Evolutionary conservation across 2,888 invertebrate species (phyloP).

Genomic region (Yponomeuta malinellus): DNA sequence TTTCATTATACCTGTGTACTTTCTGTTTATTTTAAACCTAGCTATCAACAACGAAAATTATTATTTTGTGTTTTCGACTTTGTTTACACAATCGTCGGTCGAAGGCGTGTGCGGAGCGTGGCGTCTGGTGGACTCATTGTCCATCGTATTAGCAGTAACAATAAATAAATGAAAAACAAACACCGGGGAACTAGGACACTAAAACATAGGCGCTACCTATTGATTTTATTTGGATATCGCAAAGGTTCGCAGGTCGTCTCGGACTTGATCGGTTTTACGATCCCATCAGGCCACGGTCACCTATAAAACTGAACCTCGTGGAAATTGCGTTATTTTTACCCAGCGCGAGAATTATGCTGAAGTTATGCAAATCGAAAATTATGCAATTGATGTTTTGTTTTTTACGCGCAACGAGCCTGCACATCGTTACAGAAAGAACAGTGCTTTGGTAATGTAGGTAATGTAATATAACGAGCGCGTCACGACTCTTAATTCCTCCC

Average conservation of each 20-base stretch:
- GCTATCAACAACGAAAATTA: background rate
- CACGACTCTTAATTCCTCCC: constrained; percentile 1
- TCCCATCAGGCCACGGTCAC: background rate
- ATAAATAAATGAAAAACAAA: background rate
- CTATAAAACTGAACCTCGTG: background rate
- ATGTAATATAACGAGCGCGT: constrained; percentile 1
- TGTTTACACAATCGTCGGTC: background rate
- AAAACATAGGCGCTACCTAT: background rate
- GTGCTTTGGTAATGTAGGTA: background rate
- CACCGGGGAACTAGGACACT: background rate
- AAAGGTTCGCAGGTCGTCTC: background rate
- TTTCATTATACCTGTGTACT: background rate
- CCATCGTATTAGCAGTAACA: background rate
- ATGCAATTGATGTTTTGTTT: constrained; percentile 4
- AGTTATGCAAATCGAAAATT: constrained; percentile 7
- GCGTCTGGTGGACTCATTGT: background rate
- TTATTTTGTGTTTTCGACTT: background rate
- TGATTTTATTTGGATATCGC: background rate
- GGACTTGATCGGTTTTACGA: background rate
- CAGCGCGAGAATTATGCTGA: background rate
- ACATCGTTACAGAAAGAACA: constrained; percentile 1
- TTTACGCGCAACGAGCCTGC: constrained; percentile 9
- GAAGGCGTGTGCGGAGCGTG: background rate
- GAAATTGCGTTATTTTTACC: background rate
- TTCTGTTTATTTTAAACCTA: background rate